Base-by-base conservation (phyloP, 92 coral and sea anemone species). In the Zoanthus solanderi region DNA sequence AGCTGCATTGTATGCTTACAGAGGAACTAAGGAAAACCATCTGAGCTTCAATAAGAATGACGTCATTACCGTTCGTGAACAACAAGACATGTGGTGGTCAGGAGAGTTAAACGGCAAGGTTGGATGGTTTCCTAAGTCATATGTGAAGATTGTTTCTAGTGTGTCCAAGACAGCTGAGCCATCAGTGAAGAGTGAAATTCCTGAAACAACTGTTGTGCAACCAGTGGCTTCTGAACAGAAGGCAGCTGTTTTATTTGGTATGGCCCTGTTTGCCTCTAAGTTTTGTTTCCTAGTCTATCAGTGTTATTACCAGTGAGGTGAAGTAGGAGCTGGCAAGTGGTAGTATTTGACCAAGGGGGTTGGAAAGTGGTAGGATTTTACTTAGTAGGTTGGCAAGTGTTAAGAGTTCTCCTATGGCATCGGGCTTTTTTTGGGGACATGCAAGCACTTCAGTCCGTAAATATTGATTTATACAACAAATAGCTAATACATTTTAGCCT, bases 1-100 rank as follows among this genome's bases (percentile, higher is more conserved):
- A 23, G 69, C 90, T 67, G 96, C 99, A 0, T 72, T 95, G 61
- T 97, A 97, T 83, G 96, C 95, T 4, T 93, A 97, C 93, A 90
- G 98, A 72, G 99, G 91, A 4, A 93, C 89, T 78, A 95, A 94
- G 76, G 98, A 93, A 6, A 91, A 95, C 77, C 95, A 96, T 77
- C 87, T 97, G 69, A 92, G 94, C 80, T 97, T 97, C 83, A 94
- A 89, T 57, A 97, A 97, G 87, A 96, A 94, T 61, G 99, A 97
- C 18, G 84, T 91, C 16, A 97, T 97, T 45, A 82, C 90, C 66
- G 88, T 97, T 9, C 90, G 84, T 67, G 98, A 97, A 84, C 97
- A 97, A 78, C 95, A 95, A 90, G 99, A 95, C 82, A 91, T 95
- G 94, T 95, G 97, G 93, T 97, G 99, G 99, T 88, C 91, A 34